These are phyloP conservation scores for Cyphomyrmex costatus DNA, from an alignment of 1,140 invertebrate genomes.

Conservation along the genomic window DNA sequence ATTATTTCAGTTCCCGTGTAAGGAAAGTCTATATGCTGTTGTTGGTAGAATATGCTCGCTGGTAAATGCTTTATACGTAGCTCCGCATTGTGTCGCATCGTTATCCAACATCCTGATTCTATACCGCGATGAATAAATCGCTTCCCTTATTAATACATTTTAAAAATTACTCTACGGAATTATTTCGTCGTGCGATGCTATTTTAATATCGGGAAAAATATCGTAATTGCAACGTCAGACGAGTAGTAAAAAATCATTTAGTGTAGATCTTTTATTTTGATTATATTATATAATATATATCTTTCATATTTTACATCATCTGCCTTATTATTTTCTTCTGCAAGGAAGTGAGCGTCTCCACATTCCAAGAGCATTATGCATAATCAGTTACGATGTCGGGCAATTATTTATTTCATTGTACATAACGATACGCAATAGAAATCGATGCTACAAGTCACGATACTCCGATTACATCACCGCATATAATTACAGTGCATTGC, in stretches of 20 bases:
- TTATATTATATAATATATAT: not conserved
- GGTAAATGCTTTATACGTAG: conserved; percentile 30
- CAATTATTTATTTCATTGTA: not conserved
- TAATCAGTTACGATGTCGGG: not conserved
- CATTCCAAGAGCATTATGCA: not conserved
- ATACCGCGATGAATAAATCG: conserved; percentile 6
- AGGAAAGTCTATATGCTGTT: not conserved
- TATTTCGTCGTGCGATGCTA: not conserved
- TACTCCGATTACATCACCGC: conserved; percentile 12
- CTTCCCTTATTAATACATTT: conserved; percentile 28
- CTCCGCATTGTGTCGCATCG: conserved; percentile 58
- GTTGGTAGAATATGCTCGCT: not conserved
- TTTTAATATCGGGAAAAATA: not conserved
- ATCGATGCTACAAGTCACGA: conserved; percentile 10
- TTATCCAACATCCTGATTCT: conserved; percentile 38
- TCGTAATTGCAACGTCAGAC: not conserved
- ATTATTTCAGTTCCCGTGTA: not conserved
- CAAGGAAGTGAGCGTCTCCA: not conserved
- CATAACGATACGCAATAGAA: not conserved
- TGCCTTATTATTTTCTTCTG: not conserved
- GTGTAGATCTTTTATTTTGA: not conserved
- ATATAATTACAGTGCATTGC: conserved; percentile 8
- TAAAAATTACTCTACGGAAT: not conserved
- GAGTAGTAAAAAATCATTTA: not conserved
- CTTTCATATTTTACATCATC: too few relatives aligned